Percentiles rank a stretch among this genome's conserved stretches.
Conservation (phyloP, 2,113 vertebrate species). For the Lathamus discolor region DNA sequence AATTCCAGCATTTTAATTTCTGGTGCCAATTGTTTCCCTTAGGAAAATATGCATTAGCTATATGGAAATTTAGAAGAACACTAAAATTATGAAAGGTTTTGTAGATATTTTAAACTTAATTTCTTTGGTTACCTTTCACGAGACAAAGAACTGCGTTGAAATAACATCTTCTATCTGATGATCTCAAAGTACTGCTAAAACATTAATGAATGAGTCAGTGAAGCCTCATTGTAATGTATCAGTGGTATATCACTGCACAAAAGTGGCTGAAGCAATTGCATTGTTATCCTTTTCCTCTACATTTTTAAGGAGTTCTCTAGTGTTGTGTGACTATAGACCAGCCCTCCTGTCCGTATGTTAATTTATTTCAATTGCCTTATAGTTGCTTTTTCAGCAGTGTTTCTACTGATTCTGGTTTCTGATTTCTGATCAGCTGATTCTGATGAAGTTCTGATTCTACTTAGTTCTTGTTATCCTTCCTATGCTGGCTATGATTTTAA, state of each 20-base stretch:
- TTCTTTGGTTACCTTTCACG: not conserved
- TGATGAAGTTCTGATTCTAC: not conserved
- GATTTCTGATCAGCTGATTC: not conserved
- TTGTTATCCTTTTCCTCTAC: not conserved
- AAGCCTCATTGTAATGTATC: not conserved
- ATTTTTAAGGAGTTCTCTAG: not conserved
- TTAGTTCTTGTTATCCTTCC: not conserved
- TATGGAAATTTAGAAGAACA: not conserved
- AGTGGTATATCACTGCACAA: not conserved
- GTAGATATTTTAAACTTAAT: not conserved
- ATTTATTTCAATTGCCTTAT: conserved; percentile 34
- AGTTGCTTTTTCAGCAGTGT: conserved; percentile 19
- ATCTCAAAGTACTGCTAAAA: not conserved
- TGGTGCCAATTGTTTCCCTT: not conserved
- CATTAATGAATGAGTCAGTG: not conserved
- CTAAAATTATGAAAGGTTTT: not conserved
- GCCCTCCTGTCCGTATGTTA: not conserved
- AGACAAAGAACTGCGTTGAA: not conserved
- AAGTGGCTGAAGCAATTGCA: not conserved
- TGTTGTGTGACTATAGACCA: not conserved
- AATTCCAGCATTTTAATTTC: not conserved
- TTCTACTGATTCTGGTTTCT: not conserved
- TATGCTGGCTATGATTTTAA: not conserved
- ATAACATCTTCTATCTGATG: not conserved
- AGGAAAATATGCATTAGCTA: not conserved